Evolutionary conservation across 2,113 vertebrate species (phyloP), one percentile per base, ranked within the genome.

Genomic region (Microtus pennsylvanicus): DNA sequence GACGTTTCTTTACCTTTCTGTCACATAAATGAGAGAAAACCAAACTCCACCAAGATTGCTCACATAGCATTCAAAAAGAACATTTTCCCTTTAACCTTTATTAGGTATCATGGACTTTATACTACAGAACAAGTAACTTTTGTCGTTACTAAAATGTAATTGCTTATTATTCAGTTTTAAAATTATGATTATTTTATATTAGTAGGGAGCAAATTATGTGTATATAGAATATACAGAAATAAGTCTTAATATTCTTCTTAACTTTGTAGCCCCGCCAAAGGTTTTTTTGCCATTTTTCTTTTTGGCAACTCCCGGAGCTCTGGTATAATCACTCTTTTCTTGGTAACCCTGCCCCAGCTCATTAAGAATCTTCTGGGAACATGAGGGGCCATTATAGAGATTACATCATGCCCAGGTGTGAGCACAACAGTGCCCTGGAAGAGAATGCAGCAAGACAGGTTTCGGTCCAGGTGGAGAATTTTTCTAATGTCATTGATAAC

Each of bases 341-440:
- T 67, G n/a, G 13, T 65, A 83, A 85, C 50, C 88, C 45, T 76
- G 35, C 2, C 55, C 8, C 24, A 93, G 38, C 35, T 97, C 85
- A 88, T 93, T 92, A 95, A 95, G 89, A 76, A 77, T 85, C 58
- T 95, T 89, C 72, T 93, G 76, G 70, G 19, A 81, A 87, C 16
- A 6, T 70, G 55, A 26, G n/a, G 4, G 19, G n/a, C 87, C 3
- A 7, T 90, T 55, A 55, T n/a, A 61, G 82, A 61, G 65, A 96
- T 75, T 87, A 30, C 11, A 87, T 87, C 33, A 63, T 3, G 0
- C 47, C 87, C 30, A 93, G n/a, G 45, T 95, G 88, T 85, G 76
- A 92, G 30, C 8, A 75, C 87, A 88, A 67, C 22, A 76, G 50
- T 45, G 42, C 5, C 30, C 45, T 65, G 58, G 83, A 87, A 89